Evolutionary conservation across 2,797 vertebrate genomes (phyloP), one percentile per base, ranked within the genome.

Genomic region (Picus viridis): DNA sequence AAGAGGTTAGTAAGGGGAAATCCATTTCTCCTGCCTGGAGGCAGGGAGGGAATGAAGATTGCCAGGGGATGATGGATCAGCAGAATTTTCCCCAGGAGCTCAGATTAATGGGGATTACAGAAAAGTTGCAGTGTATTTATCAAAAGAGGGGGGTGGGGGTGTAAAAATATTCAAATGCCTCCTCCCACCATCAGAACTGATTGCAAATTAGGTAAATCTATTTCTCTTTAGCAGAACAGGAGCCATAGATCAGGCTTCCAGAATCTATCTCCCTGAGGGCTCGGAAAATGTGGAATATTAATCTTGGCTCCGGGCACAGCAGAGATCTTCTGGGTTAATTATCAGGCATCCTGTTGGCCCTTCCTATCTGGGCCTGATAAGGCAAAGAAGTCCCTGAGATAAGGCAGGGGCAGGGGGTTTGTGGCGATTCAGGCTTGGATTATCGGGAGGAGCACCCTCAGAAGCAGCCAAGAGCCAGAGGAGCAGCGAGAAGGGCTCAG

Each of bases 71-170:
- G 69, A 77, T n/a, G 86, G 83, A 93, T 91, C 71, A 81, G 86
- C 88, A 85, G 49, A 91, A 72, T 83, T 83, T 80, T 61, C 57
- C 58, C 83, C 29, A 9, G 70, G 96, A 96, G 90, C 91, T 92
- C 86, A 93, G 96, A 92, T 96, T 91, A 96, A 93, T 96, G 72
- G 95, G 91, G 88, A 96, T 97, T 95, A 97, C 49, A 87, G 89
- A 80, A 86, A 86, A 93, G 90, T 88, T 85, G 81, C 47, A 85
- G 70, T 90, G 36, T 65, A 93, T 91, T 96, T 94, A 97, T 90
- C 96, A 92, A 76, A 90, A 80, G 59, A 45, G 70, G 88, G 73
- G 47, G 45, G 63, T 36, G n/a, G n/a, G 36, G 36, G 36, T 36
- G 36, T 39, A 73, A 75, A 91, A 82, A 84, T 7, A 84, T 88